These are phyloP conservation scores for Cephus cinctus DNA, from an alignment of 1,140 invertebrate genomes.

Conservation along the genomic window DNA sequence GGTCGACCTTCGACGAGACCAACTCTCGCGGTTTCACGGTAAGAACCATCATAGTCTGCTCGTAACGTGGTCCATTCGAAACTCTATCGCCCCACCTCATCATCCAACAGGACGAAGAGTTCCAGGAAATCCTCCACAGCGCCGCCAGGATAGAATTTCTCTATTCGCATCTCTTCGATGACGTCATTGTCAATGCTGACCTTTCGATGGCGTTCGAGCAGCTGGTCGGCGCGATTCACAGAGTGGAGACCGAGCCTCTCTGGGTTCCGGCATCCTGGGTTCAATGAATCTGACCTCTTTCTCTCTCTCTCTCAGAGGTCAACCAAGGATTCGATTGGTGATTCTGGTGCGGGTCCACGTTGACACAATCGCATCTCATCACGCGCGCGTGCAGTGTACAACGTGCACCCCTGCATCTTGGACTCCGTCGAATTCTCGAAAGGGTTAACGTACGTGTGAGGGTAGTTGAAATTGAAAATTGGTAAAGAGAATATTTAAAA, in stretches of 20 bases:
- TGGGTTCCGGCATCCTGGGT: slow-evolving; percentile 97
- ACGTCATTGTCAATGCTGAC: slow-evolving; percentile 89
- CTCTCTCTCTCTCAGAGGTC: too few species aligned
- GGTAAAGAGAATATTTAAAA: too few species aligned
- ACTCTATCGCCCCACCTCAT: not conserved
- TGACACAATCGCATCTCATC: too few species aligned
- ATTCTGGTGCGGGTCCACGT: too few species aligned
- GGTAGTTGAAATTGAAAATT: too few species aligned
- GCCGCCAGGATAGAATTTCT: slow-evolving; percentile 89
- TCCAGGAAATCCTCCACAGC: slow-evolving; percentile 84
- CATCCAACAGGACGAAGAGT: slow-evolving; percentile 85
- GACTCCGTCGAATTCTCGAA: too few species aligned
- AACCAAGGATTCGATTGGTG: too few species aligned
- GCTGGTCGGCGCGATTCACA: slow-evolving; percentile 77
- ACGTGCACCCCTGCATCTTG: too few species aligned
- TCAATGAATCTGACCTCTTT: too few species aligned
- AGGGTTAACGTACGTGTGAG: too few species aligned
- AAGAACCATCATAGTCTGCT: slow-evolving; percentile 36
- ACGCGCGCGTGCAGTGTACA: too few species aligned
- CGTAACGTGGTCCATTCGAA: not conserved
- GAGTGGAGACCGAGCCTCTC: slow-evolving; percentile 88
- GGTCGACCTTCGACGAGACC: slow-evolving; percentile 87
- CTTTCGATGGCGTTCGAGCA: slow-evolving; percentile 84
- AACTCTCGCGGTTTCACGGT: slow-evolving; percentile 89
- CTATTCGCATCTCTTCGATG: slow-evolving; percentile 95